A percentile compares a stretch with the other conserved stretches of the same genome.
Conservation (phyloP, 1,140 invertebrate genomes). For the Aphelenchoides fujianensis region DNA sequence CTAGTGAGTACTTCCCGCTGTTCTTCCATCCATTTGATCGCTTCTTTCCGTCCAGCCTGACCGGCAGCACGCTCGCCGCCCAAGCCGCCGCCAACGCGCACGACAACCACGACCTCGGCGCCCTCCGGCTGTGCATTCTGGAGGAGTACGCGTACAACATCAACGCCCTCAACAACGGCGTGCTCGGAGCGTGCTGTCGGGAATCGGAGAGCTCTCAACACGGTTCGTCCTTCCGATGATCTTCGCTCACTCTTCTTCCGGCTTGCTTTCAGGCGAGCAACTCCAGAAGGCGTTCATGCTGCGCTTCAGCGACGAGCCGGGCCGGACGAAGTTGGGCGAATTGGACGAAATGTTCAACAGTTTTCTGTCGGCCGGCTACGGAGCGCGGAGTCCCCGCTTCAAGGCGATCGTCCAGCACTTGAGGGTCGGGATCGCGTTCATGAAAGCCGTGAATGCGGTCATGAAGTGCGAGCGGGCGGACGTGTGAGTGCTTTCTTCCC, state of each 20-base stretch:
- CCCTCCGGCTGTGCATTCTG: background rate
- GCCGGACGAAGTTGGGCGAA: background rate
- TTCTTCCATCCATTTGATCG: background rate
- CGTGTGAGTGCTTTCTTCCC: background rate
- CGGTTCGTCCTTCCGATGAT: background rate
- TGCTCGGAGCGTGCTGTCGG: background rate
- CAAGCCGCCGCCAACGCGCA: constrained; percentile 17
- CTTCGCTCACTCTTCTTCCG: background rate
- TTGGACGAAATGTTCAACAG: constrained; percentile 11
- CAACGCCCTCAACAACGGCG: constrained; percentile 4
- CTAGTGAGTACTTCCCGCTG: constrained; percentile 17
- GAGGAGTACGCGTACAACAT: constrained; percentile 12
- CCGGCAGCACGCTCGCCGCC: background rate
- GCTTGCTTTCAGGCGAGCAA: constrained; percentile 14
- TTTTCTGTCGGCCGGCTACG: constrained; percentile 19
- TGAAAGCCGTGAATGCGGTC: constrained; percentile 4
- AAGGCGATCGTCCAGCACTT: constrained; percentile 19
- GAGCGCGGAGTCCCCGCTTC: background rate
- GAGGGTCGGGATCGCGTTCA: constrained; percentile 8
- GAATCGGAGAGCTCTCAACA: background rate
- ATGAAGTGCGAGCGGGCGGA: constrained; percentile 7
- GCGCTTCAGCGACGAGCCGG: background rate
- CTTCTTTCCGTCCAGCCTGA: constrained; percentile 1
- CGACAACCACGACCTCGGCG: constrained; percentile 8
- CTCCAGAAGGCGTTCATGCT: constrained; percentile 5